These are phyloP conservation scores for Muntiacus reevesi DNA, from an alignment of 2,113 vertebrate species.

Conservation along the genomic window DNA sequence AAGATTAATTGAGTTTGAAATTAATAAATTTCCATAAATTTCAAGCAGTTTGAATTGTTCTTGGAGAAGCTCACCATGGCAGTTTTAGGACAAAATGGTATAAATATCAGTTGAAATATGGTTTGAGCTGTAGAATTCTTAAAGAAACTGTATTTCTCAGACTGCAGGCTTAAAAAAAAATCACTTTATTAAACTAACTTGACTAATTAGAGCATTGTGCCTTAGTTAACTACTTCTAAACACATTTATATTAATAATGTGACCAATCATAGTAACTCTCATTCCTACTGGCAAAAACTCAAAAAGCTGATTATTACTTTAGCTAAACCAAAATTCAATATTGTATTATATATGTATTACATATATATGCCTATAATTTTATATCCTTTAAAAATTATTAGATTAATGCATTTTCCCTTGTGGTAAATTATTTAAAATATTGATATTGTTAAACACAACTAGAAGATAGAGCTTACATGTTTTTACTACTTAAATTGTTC, in stretches of 20 bases:
- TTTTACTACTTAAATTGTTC: not conserved
- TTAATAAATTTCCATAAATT: not conserved
- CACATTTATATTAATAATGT: not conserved
- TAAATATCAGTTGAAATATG: not conserved
- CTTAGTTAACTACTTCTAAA: not conserved
- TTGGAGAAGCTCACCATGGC: not conserved
- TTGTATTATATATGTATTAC: not conserved
- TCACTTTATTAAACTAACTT: not conserved
- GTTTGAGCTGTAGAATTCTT: not conserved
- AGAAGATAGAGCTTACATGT: not conserved
- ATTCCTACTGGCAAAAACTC: not conserved
- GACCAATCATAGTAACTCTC: not conserved
- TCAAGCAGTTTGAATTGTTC: conserved; percentile 5
- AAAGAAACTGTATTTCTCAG: not conserved
- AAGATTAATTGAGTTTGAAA: not conserved
- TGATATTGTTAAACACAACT: not conserved
- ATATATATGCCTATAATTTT: not conserved
- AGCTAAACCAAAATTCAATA: not conserved
- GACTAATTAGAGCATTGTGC: not conserved
- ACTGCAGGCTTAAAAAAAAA: not conserved
- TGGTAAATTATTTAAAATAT: not conserved
- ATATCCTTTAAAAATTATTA: not conserved
- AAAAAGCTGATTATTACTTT: not conserved
- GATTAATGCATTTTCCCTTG: not conserved
- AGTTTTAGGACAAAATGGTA: not conserved